Percentiles rank a stretch among this genome's conserved stretches.
Conservation (phyloP, 1,140 invertebrate genomes). For the Neotoxoptera formosana region DNA sequence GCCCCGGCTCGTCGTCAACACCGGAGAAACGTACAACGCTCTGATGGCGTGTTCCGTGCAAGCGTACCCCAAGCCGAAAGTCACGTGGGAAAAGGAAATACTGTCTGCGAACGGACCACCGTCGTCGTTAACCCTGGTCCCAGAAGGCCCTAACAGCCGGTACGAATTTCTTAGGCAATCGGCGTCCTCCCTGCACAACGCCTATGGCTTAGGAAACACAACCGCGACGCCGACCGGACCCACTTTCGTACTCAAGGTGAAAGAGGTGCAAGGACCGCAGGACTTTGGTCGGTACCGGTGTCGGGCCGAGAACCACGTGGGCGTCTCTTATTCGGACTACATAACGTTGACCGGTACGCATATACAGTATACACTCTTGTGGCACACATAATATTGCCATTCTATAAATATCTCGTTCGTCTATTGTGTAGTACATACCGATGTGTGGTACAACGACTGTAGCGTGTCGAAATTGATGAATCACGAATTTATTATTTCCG, state of each 20-base stretch:
- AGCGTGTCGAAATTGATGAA: neutral
- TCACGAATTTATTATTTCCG: too few relatives aligned
- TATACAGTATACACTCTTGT: neutral
- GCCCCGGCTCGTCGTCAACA: conserved; percentile 16
- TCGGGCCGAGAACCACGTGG: conserved; percentile 13
- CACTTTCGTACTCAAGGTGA: neutral
- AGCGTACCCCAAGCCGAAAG: neutral
- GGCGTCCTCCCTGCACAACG: fast-evolving
- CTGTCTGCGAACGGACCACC: neutral
- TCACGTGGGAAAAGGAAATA: conserved; percentile 15
- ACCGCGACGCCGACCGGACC: neutral
- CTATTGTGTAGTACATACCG: neutral
- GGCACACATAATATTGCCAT: neutral
- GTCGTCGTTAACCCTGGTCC: neutral
- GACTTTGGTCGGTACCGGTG: conserved; percentile 42
- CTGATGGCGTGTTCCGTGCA: conserved; percentile 1
- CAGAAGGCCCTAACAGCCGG: neutral
- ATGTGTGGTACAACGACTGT: too few relatives aligned
- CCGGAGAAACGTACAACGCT: conserved; percentile 28
- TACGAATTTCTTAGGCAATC: neutral
- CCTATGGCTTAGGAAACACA: neutral
- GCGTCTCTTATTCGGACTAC: neutral
- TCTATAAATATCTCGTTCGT: neutral
- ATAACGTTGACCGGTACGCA: conserved; percentile 26
- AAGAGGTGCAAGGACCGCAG: neutral